phyloP scores from a whole-genome alignment of 2,888 invertebrate genomes.

The Eupithecia dodoneata region DNA sequence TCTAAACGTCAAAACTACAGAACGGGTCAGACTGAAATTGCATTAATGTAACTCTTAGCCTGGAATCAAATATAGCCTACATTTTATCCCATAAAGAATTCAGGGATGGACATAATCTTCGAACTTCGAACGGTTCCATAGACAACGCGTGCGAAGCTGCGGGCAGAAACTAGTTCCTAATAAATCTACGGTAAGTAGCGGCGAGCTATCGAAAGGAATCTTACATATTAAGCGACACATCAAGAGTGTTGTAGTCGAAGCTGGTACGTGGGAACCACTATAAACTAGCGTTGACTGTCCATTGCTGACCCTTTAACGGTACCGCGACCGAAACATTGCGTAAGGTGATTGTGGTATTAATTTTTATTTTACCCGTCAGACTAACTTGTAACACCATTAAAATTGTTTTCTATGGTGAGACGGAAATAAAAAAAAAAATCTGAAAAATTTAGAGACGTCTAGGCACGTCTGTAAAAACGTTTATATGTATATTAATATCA shows the following conservation, averaged over 20 bases:
- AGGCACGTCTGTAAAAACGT: neutral
- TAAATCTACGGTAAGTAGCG: constrained; percentile 29
- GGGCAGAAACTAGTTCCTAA: constrained; percentile 1
- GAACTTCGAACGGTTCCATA: too few relatives aligned
- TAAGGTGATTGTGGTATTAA: constrained; percentile 53
- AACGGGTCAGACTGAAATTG: too few relatives aligned
- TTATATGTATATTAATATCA: neutral
- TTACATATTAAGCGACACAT: constrained; percentile 32
- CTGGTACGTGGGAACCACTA: constrained; percentile 70
- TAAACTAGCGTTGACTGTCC: constrained; percentile 57
- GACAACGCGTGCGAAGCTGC: too few relatives aligned
- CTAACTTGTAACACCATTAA: neutral
- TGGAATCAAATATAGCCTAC: too few relatives aligned
- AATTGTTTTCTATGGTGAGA: neutral
- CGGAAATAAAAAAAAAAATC: neutral
- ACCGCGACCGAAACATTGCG: constrained; percentile 58
- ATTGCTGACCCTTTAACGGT: constrained; percentile 72
- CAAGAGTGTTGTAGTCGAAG: constrained; percentile 38
- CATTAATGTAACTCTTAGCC: too few relatives aligned
- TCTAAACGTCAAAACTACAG: too few relatives aligned
- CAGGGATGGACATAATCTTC: too few relatives aligned
- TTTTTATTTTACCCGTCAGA: constrained; percentile 11
- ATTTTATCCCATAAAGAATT: too few relatives aligned
- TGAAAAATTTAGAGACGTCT: neutral
- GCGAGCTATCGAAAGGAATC: constrained; percentile 32